Percentiles rank a stretch among this genome's conserved stretches.
phyloP scores from a whole-genome alignment of 2,888 invertebrate species.

The Oeneis ivallda region DNA sequence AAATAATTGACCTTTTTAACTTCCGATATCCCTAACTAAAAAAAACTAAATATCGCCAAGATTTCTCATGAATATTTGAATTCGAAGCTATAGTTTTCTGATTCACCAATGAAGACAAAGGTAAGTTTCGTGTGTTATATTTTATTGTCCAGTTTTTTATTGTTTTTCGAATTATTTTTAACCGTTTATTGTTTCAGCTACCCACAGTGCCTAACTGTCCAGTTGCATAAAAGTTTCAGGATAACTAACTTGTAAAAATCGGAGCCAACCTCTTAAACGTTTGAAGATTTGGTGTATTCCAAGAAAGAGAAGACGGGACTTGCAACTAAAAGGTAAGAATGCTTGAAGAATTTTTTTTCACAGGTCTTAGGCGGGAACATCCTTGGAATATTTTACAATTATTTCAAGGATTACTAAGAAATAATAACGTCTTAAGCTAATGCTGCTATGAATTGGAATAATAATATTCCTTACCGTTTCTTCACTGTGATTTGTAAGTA shows the following conservation, averaged over 20 bases:
- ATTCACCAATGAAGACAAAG: not conserved
- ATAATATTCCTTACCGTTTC: too few species aligned
- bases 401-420: too few species aligned
- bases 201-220: slow-evolving; percentile 9
- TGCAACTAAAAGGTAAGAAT: slow-evolving; percentile 1
- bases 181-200: slow-evolving; percentile 29
- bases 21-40: not conserved
- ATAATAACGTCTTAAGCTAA: not conserved
- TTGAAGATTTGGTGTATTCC: not conserved
- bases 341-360: not conserved
- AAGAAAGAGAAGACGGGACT: not conserved
- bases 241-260: not conserved
- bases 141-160: not conserved
- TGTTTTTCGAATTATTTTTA: slow-evolving; percentile 14
- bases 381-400: not conserved
- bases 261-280: not conserved
- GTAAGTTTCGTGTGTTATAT: not conserved
- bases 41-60: not conserved
- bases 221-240: slow-evolving; percentile 30
- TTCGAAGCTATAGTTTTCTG: not conserved
- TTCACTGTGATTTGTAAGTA: too few species aligned
- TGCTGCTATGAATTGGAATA: not conserved
- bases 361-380: not conserved
- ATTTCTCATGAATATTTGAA: not conserved
- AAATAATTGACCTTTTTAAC: not conserved